A percentile compares a stretch with the other conserved stretches of the same genome.
These are phyloP conservation scores for Leptinotarsa peninsularis DNA, from an alignment of 2,888 invertebrate species.

Conservation along the genomic window DNA sequence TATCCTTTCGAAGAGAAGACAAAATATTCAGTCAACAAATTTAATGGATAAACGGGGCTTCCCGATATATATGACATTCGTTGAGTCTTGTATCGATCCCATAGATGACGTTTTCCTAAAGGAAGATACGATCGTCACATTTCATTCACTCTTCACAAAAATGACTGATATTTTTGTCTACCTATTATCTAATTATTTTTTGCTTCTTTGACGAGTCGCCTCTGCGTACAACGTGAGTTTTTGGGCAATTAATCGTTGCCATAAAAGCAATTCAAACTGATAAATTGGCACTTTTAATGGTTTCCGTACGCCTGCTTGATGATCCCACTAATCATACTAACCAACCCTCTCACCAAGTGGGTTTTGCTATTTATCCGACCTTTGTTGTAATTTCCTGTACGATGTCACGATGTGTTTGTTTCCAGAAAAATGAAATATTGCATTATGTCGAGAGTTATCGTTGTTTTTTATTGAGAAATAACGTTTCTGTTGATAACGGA, in stretches of 20 bases:
- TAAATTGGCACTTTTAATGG: slow-evolving; percentile 57
- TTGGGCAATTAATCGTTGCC: slow-evolving; percentile 53
- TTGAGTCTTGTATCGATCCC: too few relatives aligned
- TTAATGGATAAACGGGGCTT: too few relatives aligned
- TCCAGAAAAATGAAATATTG: slow-evolving; percentile 29
- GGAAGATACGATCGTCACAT: too few relatives aligned
- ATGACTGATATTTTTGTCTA: too few relatives aligned
- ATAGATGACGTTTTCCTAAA: too few relatives aligned
- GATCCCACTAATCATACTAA: slow-evolving; percentile 54
- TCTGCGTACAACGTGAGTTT: slow-evolving; percentile 33
- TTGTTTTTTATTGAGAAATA: slow-evolving; percentile 4
- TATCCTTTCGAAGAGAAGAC: too few relatives aligned
- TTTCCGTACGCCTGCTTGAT: slow-evolving; percentile 52
- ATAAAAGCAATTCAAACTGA: slow-evolving; percentile 55
- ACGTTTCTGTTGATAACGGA: background rate
- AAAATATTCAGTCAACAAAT: too few relatives aligned
- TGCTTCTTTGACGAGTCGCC: slow-evolving; percentile 27
- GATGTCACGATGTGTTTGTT: slow-evolving; percentile 30
- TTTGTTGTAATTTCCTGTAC: slow-evolving; percentile 35
- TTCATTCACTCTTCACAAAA: too few relatives aligned
- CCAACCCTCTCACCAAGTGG: slow-evolving; percentile 28
- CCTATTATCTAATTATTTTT: background rate
- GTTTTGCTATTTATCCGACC: slow-evolving; percentile 26
- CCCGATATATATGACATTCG: too few relatives aligned
- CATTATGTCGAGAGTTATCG: background rate